phyloP scores from a whole-genome alignment of 2,113 vertebrate species.

The Connochaetes taurinus region DNA sequence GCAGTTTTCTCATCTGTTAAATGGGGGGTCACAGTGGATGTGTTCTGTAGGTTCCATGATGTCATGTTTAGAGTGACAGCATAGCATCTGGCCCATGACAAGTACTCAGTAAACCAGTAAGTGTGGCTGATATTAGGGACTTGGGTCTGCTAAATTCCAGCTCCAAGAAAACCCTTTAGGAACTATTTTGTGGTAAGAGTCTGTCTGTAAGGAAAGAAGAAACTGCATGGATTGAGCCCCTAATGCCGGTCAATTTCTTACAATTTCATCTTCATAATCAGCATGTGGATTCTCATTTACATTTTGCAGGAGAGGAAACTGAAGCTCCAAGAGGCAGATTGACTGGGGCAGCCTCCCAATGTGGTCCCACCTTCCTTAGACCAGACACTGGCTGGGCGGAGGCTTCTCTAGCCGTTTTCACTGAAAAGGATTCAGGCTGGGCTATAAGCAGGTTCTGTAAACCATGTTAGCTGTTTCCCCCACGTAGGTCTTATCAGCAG shows the following conservation, averaged over 20 bases:
- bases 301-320: not conserved
- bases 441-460: not conserved
- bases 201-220: not conserved
- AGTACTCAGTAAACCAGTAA: not conserved
- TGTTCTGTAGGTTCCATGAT: not conserved
- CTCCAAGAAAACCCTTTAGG: not conserved
- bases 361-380: not conserved
- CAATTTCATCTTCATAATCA: not conserved
- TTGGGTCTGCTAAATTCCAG: not conserved
- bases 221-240: rapidly evolving
- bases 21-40: not conserved
- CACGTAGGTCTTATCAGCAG: not conserved
- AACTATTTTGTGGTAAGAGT: not conserved
- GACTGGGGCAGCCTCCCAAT: rapidly evolving
- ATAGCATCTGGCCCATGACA: not conserved
- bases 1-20: not conserved
- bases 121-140: not conserved
- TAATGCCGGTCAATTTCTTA: not conserved
- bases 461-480: not conserved
- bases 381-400: rapidly evolving
- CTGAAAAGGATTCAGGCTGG: not conserved
- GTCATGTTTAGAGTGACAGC: not conserved
- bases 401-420: not conserved
- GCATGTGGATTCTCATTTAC: not conserved
- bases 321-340: not conserved